A percentile compares a stretch with the other conserved stretches of the same genome.
These are phyloP conservation scores for Rousettus madagascariensis DNA, from an alignment of 2,797 vertebrate species.

Conservation along the genomic window DNA sequence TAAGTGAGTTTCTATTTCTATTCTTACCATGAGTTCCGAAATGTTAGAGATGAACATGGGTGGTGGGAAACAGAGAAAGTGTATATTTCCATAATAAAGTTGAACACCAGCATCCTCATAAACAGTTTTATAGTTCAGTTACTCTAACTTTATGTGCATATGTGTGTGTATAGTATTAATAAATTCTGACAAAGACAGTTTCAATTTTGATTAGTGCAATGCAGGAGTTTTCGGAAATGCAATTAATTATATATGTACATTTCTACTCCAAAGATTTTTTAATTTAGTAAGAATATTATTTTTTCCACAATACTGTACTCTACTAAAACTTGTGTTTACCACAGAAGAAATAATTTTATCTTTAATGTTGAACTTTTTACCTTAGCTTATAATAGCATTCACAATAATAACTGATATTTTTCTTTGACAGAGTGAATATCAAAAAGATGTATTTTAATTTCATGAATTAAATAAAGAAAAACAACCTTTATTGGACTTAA, in stretches of 20 bases:
- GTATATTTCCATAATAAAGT: not conserved
- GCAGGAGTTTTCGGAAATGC: not conserved
- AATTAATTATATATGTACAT: not conserved
- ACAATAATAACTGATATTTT: conserved; percentile 1
- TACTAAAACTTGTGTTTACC: conserved; percentile 6
- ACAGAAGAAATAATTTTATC: conserved; percentile 18
- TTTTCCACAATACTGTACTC: not conserved
- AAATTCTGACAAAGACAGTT: not conserved
- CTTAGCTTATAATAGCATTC: not conserved
- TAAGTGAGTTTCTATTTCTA: not conserved
- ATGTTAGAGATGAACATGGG: not conserved
- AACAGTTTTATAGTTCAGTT: not conserved
- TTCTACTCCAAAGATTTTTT: not conserved
- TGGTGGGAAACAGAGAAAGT: not conserved
- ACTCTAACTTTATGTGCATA: not conserved
- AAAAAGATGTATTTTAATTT: conserved; percentile 41
- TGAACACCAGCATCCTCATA: not conserved
- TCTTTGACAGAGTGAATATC: not conserved
- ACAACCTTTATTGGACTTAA: not conserved
- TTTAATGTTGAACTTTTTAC: conserved; percentile 10
- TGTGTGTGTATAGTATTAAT: not conserved
- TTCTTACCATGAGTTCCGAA: not conserved
- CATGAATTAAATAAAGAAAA: not conserved
- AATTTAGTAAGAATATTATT: conserved; percentile 7
- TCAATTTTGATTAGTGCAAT: conserved; percentile 40